Evolutionary conservation across 2,888 invertebrate species (phyloP), one percentile per base, ranked within the genome.

Genomic region (Drosophila stalkeri): DNA sequence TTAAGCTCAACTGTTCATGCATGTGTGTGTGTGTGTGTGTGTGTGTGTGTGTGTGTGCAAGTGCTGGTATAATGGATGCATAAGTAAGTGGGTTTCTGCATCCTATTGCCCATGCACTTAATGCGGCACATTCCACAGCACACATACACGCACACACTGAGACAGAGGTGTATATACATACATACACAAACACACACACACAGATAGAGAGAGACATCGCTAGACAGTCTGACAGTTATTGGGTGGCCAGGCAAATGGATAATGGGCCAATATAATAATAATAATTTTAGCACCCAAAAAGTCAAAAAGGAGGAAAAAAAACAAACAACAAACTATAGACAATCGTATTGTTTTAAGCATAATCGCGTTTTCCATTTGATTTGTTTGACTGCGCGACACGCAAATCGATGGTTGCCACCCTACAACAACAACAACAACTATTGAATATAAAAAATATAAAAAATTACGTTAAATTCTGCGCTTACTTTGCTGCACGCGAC

Each of bases 361-460:
- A 68, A 77, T 81, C 73, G 73, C 68, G 61, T 80, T 88, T 83
- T 66, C 64, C 59, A 72, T 79, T 80, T 80, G 64, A 68, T 80
- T 78, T 88, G 82, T 76, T 78, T 57, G 64, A 55, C 81, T 71
- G 69, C 67, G 87, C 84, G 87, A 89, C 84, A 89, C 87, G 83
- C 83, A 86, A 84, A 84, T 84, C 84, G 81, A 89, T 89, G 82
- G 80, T 80, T 80, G 82, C 80, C 82, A 80, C 81, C 81, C 81
- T 72, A 64, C 35, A 63, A 41, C 54, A 59, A 51, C 70, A 67
- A 55, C 56, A 44, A 20, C 44, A 64, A 56, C 49, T 63, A 59
- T 59, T 12, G 35, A 68, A 31, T 49, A n/a, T 31, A 27, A 31
- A 31, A 31, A 31, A 44, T 16, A 16, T 39, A 16, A 60, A 49